phyloP scores from a whole-genome alignment of 2,888 invertebrate species.

The Germaria angustata region DNA sequence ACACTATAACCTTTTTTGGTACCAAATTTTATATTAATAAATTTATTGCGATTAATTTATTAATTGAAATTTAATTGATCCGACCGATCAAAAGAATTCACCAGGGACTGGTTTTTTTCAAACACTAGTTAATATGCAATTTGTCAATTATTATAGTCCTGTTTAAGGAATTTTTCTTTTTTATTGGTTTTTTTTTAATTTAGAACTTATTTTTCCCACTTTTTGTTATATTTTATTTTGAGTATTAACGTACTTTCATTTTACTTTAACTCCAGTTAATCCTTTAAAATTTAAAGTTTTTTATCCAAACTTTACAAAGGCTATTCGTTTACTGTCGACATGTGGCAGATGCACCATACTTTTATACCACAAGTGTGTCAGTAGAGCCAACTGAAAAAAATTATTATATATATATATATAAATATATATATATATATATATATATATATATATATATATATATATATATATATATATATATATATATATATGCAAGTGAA shows the following conservation, averaged over 20 bases:
- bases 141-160: not conserved
- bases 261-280: conserved; percentile 28
- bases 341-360: conserved; percentile 61
- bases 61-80: no score
- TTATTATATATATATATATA: no score
- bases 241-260: conserved; percentile 60
- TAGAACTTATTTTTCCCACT: not conserved
- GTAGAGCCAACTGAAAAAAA: conserved; percentile 47
- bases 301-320: conserved; percentile 53
- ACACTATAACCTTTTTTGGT: no score
- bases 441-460: not conserved
- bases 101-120: not conserved
- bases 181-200: not conserved
- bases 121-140: not conserved
- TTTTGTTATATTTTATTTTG: not conserved
- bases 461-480: not conserved
- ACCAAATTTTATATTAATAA: no score
- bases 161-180: not conserved
- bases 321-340: conserved; percentile 48
- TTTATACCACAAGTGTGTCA: conserved; percentile 65
- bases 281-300: conserved; percentile 24
- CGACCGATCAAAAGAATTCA: not conserved
- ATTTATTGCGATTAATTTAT: no score
- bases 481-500: conserved; percentile 16
- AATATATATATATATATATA: not conserved